Evolutionary conservation across 2,797 vertebrate species (phyloP), one percentile per base, ranked within the genome.

Genomic region (Acridotheres tristis): DNA sequence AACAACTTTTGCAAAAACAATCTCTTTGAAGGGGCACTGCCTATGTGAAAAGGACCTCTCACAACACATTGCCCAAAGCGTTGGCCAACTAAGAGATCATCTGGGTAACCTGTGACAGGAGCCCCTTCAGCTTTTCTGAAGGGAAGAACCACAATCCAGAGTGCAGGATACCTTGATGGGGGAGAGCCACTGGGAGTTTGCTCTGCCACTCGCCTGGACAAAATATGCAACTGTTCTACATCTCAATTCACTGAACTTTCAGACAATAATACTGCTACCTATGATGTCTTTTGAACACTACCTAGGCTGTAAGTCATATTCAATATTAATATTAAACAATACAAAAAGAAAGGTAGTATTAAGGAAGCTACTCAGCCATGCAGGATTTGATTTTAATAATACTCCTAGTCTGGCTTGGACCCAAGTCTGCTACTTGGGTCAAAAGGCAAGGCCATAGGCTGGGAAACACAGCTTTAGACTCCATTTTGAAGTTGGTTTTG

Each of bases 101-200:
- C 22, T 45, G 72, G 38, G 38, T 54, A 75, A 57, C 38, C 36
- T 13, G 3, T 3, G 2, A 20, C 0, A 3, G 54, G 10, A 61
- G 32, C 8, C 16, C 55, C 11, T 32, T 78, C 27, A 40, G 32
- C 16, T 62, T 50, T 87, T 72, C 36, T 74, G 32, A 62, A 73
- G 58, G 16, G 13, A 48, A 47, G 32, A 75, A 58, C 29, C 48
- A 69, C 59, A 68, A 32, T 17, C 26, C 23, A 73, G 36, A 72
- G 36, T 0, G 3, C 9, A 58, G 9, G 29, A 65, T 10, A 48
- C 15, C 17, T 3, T 0, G 1, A 83, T 3, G 11, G 36, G 7
- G 16, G 7, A 59, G 69, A 89, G 69, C 8, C 85, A 68, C 25
- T 2, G 1, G 9, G n/a, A 90, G 8, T 53, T 77, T 51, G 43